Evolutionary conservation across 2,797 vertebrate species (phyloP).

Genomic region (Podarcis siculus): DNA sequence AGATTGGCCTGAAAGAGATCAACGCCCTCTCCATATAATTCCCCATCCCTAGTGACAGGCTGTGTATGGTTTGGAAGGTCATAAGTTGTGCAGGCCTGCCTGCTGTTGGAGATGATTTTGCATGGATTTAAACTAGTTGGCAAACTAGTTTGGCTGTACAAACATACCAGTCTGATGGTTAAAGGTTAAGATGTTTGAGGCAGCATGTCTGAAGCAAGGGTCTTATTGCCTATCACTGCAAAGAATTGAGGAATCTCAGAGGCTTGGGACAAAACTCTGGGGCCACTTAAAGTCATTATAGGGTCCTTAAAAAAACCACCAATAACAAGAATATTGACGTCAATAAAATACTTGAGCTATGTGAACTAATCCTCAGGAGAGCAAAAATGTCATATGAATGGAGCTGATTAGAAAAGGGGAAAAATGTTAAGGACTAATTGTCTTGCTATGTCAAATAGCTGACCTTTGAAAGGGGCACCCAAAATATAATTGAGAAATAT

Average conservation of each 20-base stretch:
- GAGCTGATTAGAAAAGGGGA: background rate
- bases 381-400: background rate
- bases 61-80: background rate
- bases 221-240: background rate
- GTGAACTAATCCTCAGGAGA: background rate
- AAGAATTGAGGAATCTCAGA: background rate
- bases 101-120: background rate
- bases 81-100: background rate
- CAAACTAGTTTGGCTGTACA: background rate
- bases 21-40: background rate
- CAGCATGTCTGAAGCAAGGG: rapidly evolving
- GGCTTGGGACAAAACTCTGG: background rate
- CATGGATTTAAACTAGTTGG: background rate
- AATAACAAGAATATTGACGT: background rate
- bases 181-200: background rate
- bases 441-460: background rate
- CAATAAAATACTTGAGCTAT: background rate
- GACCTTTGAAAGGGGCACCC: background rate
- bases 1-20: too few species aligned
- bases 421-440: background rate
- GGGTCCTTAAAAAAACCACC: background rate
- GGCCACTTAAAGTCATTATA: background rate
- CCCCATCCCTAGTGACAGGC: background rate
- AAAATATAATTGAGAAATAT: slow-evolving; percentile 5
- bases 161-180: background rate